Evolutionary conservation across 2,888 invertebrate species (phyloP).

Genomic region (Diarsia rubi): DNA sequence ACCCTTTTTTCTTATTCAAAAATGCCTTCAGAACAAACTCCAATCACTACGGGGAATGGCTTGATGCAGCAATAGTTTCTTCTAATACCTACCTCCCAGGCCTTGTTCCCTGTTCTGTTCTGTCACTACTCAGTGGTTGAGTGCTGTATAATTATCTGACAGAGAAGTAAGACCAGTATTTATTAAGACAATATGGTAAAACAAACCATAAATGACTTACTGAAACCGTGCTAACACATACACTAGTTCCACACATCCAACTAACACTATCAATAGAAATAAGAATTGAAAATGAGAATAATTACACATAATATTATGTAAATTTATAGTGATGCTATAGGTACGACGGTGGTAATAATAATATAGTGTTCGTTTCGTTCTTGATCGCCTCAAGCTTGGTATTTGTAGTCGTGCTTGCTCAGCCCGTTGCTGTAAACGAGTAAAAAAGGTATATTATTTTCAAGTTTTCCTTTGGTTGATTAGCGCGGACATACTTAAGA

Average conservation of each 20-base stretch:
- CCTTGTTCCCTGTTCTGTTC: no score
- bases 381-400: conserved; percentile 72
- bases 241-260: not conserved
- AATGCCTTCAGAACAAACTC: no score
- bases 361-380: conserved; percentile 24
- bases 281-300: conserved; percentile 27
- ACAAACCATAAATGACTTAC: not conserved
- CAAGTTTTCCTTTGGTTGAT: not conserved
- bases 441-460: not conserved
- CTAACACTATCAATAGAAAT: conserved; percentile 15
- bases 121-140: not conserved
- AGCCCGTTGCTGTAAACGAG: conserved; percentile 82
- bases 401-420: conserved; percentile 85
- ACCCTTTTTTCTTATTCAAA: no score
- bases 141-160: not conserved
- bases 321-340: conserved; percentile 44
- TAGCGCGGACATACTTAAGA: not conserved
- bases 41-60: no score
- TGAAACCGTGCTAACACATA: not conserved
- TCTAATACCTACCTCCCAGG: no score
- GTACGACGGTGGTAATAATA: conserved; percentile 65
- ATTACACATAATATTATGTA: conserved; percentile 28
- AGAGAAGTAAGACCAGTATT: not conserved
- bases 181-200: not conserved
- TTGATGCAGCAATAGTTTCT: no score